Evolutionary conservation across 2,888 invertebrate genomes (phyloP).

Genomic region (Cenopis cana): DNA sequence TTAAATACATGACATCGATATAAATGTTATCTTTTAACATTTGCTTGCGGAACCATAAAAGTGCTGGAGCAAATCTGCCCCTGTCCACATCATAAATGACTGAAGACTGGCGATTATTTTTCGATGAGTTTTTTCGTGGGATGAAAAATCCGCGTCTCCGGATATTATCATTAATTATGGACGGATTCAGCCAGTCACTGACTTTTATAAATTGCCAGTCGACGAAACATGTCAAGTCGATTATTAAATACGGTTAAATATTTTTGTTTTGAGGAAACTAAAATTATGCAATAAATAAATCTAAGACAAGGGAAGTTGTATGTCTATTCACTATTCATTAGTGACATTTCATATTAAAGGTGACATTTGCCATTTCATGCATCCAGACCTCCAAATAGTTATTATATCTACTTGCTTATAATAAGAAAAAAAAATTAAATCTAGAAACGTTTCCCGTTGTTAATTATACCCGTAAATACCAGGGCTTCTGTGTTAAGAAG

Average conservation of each 20-base stretch:
- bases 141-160: slow-evolving; percentile 76
- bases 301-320: neutral
- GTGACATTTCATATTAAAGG: no score
- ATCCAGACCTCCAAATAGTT: no score
- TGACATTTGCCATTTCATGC: no score
- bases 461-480: no score
- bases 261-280: slow-evolving; percentile 1
- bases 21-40: no score
- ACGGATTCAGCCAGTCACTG: slow-evolving; percentile 68
- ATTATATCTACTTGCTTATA: no score
- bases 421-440: no score
- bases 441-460: no score
- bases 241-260: slow-evolving; percentile 32
- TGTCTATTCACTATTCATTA: neutral
- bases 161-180: slow-evolving; percentile 85
- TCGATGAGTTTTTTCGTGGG: slow-evolving; percentile 71
- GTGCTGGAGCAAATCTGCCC: slow-evolving; percentile 50
- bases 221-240: slow-evolving; percentile 44
- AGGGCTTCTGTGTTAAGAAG: no score
- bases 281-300: slow-evolving; percentile 1
- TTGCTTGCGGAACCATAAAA: slow-evolving; percentile 19
- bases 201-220: slow-evolving; percentile 69
- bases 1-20: no score
- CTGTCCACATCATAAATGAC: slow-evolving; percentile 70
- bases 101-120: slow-evolving; percentile 75